These are phyloP conservation scores for Anoplophora glabripennis DNA, from an alignment of 1,140 invertebrate species.

Conservation along the genomic window DNA sequence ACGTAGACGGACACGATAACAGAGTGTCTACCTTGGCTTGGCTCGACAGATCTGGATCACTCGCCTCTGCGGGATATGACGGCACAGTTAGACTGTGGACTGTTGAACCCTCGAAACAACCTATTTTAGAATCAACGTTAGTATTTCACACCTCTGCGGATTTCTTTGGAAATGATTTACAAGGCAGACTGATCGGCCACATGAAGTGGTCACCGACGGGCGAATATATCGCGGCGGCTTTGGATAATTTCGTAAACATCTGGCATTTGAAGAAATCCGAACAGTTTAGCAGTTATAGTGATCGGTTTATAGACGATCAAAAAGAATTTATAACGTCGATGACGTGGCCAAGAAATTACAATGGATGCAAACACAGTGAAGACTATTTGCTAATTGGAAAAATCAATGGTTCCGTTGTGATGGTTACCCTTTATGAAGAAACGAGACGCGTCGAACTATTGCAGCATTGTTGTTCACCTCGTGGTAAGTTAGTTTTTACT, in stretches of 20 bases:
- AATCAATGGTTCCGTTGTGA: constrained; percentile 53
- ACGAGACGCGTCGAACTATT: constrained; percentile 48
- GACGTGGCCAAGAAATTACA: constrained; percentile 51
- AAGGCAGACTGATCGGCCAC: constrained; percentile 54
- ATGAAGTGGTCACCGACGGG: constrained; percentile 57
- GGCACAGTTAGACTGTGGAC: constrained; percentile 66
- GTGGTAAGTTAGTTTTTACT: constrained; percentile 44
- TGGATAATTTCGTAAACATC: constrained; percentile 61
- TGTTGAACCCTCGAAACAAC: constrained; percentile 46
- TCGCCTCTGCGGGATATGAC: constrained; percentile 63
- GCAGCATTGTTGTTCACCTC: constrained; percentile 48
- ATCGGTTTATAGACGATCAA: constrained; percentile 50
- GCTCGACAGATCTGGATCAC: constrained; percentile 48
- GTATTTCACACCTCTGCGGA: constrained; percentile 58
- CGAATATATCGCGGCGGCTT: constrained; percentile 56
- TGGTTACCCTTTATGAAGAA: constrained; percentile 42
- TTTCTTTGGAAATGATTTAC: constrained; percentile 53
- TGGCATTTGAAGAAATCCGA: constrained; percentile 47
- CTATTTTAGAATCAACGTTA: constrained; percentile 56
- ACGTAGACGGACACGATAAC: constrained; percentile 59
- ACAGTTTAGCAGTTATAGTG: constrained; percentile 21
- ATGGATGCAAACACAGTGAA: constrained; percentile 39
- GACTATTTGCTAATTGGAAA: constrained; percentile 56
- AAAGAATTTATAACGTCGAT: constrained; percentile 54
- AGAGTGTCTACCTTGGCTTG: constrained; percentile 48